Evolutionary conservation across 1,140 invertebrate species (phyloP).

Genomic region (Euura saliciscinereae): DNA sequence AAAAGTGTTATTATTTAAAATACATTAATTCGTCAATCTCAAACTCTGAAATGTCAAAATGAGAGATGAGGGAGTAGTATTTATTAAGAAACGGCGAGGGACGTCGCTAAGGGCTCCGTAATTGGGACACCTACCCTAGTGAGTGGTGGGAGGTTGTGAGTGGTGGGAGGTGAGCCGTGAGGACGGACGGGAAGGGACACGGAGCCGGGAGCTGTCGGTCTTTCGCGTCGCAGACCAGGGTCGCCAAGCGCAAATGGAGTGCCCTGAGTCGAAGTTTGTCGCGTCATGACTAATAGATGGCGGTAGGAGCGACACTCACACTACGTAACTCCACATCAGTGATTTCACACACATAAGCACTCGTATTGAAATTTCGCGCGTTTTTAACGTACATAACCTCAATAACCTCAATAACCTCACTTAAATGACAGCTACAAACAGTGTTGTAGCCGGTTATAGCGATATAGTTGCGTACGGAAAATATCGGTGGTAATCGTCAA

Average conservation of each 20-base stretch:
- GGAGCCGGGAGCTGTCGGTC: no score
- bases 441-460: not conserved
- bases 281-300: not conserved
- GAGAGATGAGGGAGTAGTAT: no score
- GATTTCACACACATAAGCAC: slow-evolving; percentile 2
- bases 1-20: no score
- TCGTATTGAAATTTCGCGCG: not conserved
- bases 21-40: no score
- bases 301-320: not conserved
- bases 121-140: no score
- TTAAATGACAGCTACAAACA: not conserved
- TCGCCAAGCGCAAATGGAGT: not conserved
- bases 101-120: no score
- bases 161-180: no score
- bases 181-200: no score
- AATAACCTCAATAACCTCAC: not conserved
- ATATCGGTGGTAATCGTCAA: not conserved
- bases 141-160: no score
- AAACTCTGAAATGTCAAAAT: no score
- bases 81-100: no score
- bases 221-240: no score
- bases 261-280: not conserved
- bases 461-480: not conserved
- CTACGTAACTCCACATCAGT: not conserved
- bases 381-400: not conserved